Evolutionary conservation across 2,797 vertebrate species (phyloP), one percentile per base, ranked within the genome.

Genomic region (Sebastes minor): DNA sequence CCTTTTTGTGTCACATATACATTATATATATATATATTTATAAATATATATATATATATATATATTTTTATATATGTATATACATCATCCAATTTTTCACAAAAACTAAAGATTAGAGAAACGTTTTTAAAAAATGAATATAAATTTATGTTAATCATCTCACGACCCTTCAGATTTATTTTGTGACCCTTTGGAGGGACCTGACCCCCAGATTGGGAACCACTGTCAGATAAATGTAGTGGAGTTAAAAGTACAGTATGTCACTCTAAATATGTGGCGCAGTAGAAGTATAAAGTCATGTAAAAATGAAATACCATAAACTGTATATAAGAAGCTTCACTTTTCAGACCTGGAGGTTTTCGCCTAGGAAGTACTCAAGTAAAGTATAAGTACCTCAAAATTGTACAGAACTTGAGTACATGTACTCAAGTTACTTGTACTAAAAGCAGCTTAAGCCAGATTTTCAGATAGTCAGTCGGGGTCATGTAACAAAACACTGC

Each of bases 391-490:
- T 60, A 60, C 27, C 28, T 57, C 18, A 22, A 22, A 30, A 5
- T 32, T 53, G 33, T 38, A 12, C 4, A 53, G 9, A 28, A 52
- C 13, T 35, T 25, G 23, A 68, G 30, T 25, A 59, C 33, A 61
- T 56, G 13, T 28, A 64, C 33, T 38, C 6, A 16, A 16, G 8
- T 67, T 42, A 62, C 63, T 65, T 79, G 76, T 59, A 38, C 65
- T 85, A 53, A 78, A 86, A 88, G 75, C 85, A 82, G 73, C 67
- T 87, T 86, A 81, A 87, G 81, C 67, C 74, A 78, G 77, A 86
- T 86, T 88, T 88, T 76, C 73, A 27, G 65, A 88, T 89, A 56
- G 88, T 91, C 92, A 80, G 82, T 79, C 61, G 74, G 70, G 83
- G 76, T 87, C 82, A 65, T 72, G 84, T 81, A 88, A 84, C 77